phyloP scores from a whole-genome alignment of 2,113 vertebrate genomes.

The Marmota flaviventris region DNA sequence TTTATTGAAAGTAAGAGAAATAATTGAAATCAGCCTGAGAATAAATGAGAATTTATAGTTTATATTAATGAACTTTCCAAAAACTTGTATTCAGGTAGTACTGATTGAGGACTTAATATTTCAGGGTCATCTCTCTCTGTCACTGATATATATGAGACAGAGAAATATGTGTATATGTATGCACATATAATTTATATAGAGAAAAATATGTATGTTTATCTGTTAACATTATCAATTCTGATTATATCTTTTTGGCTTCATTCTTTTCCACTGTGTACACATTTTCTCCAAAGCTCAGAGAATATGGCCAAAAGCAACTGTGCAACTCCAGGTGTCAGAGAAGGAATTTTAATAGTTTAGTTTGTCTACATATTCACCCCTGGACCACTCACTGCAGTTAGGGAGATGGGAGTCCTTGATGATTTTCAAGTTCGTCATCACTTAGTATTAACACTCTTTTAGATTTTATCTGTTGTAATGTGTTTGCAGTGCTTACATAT shows the following conservation, averaged over 20 bases:
- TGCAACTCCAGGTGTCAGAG: neutral
- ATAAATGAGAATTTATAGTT: conserved; percentile 12
- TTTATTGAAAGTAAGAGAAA: conserved; percentile 6
- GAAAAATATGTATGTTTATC: no score
- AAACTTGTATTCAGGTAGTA: conserved; percentile 2
- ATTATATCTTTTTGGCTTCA: neutral
- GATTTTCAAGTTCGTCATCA: neutral
- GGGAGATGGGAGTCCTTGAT: neutral
- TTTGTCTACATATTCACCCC: neutral
- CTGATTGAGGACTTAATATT: neutral
- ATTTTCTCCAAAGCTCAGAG: neutral
- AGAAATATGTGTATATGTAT: neutral
- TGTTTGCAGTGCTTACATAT: neutral
- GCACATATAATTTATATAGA: neutral
- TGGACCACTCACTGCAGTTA: neutral
- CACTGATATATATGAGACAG: neutral
- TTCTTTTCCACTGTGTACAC: neutral
- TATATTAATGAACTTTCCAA: conserved; percentile 38
- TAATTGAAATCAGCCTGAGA: conserved; percentile 23
- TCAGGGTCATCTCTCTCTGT: neutral
- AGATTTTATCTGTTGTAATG: conserved; percentile 12
- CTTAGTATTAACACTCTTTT: conserved; percentile 13
- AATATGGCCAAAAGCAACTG: neutral
- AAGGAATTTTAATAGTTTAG: neutral
- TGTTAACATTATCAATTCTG: neutral